Conservation (phyloP, 1,140 invertebrate species). For the Laodelphax striatellus region DNA sequence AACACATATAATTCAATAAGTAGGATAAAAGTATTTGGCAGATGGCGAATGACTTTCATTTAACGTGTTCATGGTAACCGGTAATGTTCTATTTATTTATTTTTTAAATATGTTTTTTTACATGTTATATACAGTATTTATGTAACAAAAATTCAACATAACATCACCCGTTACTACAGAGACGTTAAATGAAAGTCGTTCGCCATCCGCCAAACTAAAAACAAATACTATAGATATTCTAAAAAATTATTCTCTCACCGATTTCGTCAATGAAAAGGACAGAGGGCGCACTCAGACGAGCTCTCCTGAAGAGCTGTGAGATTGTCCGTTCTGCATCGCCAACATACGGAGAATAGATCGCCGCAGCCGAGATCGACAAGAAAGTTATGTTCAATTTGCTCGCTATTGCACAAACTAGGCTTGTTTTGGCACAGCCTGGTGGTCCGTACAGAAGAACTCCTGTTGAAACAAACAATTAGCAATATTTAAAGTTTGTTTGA, state of each 20-base stretch:
- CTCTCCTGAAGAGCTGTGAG: constrained; percentile 49
- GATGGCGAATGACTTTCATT: too few relatives aligned
- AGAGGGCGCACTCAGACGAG: constrained; percentile 49
- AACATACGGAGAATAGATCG: constrained; percentile 53
- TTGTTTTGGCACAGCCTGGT: constrained; percentile 65
- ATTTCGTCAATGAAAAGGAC: constrained; percentile 70
- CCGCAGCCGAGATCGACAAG: constrained; percentile 47
- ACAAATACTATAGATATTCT: too few relatives aligned
- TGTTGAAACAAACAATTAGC: constrained; percentile 29
- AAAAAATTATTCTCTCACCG: constrained; percentile 27
- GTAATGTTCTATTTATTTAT: too few relatives aligned
- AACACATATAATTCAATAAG: too few relatives aligned
- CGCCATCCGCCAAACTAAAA: too few relatives aligned
- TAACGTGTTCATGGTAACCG: too few relatives aligned
- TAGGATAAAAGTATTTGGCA: too few relatives aligned
- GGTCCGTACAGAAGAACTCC: constrained; percentile 62
- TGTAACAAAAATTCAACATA: too few relatives aligned
- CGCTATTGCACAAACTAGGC: constrained; percentile 52
- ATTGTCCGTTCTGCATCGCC: constrained; percentile 51
- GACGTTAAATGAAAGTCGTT: too few relatives aligned
- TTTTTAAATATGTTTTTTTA: too few relatives aligned
- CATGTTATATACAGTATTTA: too few relatives aligned
- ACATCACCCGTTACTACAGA: too few relatives aligned
- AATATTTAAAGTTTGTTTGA: neutral
- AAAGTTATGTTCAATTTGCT: constrained; percentile 47